Evolutionary conservation across 2,888 invertebrate species (phyloP), one percentile per base, ranked within the genome.

Genomic region (Chouioia cunea): DNA sequence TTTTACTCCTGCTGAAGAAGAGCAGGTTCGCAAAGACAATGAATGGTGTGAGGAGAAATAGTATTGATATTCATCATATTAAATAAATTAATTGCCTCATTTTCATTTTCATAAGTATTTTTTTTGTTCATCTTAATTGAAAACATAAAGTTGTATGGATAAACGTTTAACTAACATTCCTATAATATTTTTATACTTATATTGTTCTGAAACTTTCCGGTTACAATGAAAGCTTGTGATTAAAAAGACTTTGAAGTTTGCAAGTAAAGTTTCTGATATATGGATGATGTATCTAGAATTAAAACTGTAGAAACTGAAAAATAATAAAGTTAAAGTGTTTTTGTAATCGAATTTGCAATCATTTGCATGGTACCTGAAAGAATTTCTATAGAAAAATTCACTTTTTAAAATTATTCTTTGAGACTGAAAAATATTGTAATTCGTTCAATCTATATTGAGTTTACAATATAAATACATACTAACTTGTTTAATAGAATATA

Each of bases 1-100:
- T 85, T 97, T 97, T 79, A 94, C 95, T 8, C 94, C 97, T 2
- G 93, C 95, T 47, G 99, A 99, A 85, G 99, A 99, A 86, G 98
- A 98, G 79, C 97, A 97, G 87, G 97, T 97, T n/a, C 93, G 96
- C 80, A 96, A 95, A 83, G 96, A 97, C 83, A 97, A 97, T 85
- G 96, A 96, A 82, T 97, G 96, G 96, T 95, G 95, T 83, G 95
- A 95, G 85, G 95, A 95, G 80, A 94, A 95, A 86, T 95, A 87
- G 53, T 12, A 27, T 60, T 58, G n/a, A 50, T 36, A 12, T 86
- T 79, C 27, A 22, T 60, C 0, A 8, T 3, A 20, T 50, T 36
- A 63, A 6, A 44, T 15, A 47, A 22, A 70, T 70, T 65, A 53
- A 65, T 64, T 65, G 8, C 10, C 50, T 58, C 12, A 18, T 58